Base-by-base conservation (phyloP, 2,797 vertebrate genomes). In the Crenuchus spilurus region DNA sequence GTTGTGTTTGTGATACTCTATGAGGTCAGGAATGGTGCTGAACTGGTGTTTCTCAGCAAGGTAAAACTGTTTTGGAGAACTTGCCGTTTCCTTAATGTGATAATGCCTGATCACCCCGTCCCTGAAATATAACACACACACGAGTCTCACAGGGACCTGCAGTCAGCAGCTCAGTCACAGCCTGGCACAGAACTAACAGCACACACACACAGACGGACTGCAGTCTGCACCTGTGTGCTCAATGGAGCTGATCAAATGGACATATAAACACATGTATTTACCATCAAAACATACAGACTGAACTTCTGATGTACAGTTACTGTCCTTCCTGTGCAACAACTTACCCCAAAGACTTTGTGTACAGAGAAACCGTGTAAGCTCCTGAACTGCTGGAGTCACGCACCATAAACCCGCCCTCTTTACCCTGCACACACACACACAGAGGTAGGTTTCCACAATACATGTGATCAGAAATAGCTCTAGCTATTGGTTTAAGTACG, bases 1-100 rank as follows among this genome's bases (percentile, higher is more conserved):
- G 0, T 98, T 98, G 88, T 97, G 96, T 76, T 93, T 96, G 83
- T 98, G 96, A 86, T 99, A 99, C 1, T 96, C 95, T 60, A 99
- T 95, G 57, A 98, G 92, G 11, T 96, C 96, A 20, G 95, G 94
- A 80, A 98, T 96, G 42, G 90, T 93, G 84, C 22, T 83, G 84
- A 98, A 99, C 28, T 92, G 74, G 72, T 97, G 94, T 75, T 97
- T 98, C 85, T 98, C 97, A 0, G 97, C 92, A 9, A 99, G 91
- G 84, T 97, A 99, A 70, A 93, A 97, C 80, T 94, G 94, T 65
- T 82, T 91, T 0, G 93, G 90, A 1, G 87, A 82, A 0, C 80
- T 83, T 6, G 86, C 26, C 0, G 89, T 95, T 87, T 95, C 90
- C 83, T 98, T 99, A 82, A 99, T 98, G 82, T 97, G 95, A 79